Evolutionary conservation across 2,797 vertebrate genomes (phyloP), one percentile per base, ranked within the genome.

Genomic region (Gastrophryne carolinensis): DNA sequence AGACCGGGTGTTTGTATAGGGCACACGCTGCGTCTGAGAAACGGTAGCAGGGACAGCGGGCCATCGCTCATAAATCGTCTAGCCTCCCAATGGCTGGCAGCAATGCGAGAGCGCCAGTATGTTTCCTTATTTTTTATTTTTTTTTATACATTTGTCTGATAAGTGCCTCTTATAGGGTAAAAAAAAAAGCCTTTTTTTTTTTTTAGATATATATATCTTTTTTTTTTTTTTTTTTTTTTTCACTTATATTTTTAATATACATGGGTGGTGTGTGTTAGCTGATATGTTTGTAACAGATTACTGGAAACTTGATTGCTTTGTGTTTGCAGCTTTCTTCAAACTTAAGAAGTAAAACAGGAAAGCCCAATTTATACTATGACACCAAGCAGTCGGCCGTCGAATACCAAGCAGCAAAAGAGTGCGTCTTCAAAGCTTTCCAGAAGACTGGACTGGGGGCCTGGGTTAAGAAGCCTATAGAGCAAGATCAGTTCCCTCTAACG

Each of bases 401-500:
- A 84, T 99, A 98, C 85, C 97, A 98, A 83, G 84, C 88, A 2
- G 97, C 97, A 82, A 98, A 99, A 88, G 90, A 93, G 71, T 88
- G 93, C 17, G 92, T 99, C 86, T 95, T 98, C 84, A 95, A 93
- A 83, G 95, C 96, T 53, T 99, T 99, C 90, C 88, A 96, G 88
- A 98, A 97, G 90, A 94, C 95, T 0, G 96, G 96, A 56, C 91
- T 98, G 44, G 97, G 97, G 23, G 95, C 95, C 82, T 99, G 97
- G 97, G 95, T 98, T 83, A 96, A 98, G 85, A 99, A 99, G 80
- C 97, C 97, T 79, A 96, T 94, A 1, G 97, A 99, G 84, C 97
- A 99, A 89, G 97, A 99, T 91, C 96, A 98, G 88, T 99, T 99
- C 89, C 92, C 93, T 8, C 93, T 97, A 73, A 87, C 88, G 0